phyloP scores from a whole-genome alignment of 2,888 invertebrate species.

The Cryptocheilus praepositus region DNA sequence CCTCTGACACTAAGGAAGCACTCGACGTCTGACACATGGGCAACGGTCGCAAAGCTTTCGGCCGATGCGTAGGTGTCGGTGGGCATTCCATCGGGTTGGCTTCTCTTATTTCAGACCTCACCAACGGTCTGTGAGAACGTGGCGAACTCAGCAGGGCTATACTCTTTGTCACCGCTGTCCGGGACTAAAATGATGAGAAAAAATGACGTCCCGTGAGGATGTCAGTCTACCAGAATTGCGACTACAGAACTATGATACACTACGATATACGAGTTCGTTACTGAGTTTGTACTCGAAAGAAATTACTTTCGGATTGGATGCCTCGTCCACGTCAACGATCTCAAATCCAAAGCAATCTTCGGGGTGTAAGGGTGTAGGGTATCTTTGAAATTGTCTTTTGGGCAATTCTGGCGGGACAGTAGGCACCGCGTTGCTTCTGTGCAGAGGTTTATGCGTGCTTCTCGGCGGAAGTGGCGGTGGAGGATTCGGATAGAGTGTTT shows the following conservation, averaged over 20 bases:
- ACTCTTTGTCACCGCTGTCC: conserved; percentile 71
- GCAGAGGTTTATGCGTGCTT: conserved; percentile 84
- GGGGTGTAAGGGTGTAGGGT: conserved; percentile 78
- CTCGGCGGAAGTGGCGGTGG: conserved; percentile 83
- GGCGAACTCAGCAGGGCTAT: conserved; percentile 77
- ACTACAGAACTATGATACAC: too few relatives aligned
- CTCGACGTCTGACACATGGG: conserved; percentile 71
- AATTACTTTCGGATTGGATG: conserved; percentile 66
- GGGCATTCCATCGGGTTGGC: conserved; percentile 82
- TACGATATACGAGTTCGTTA: too few relatives aligned
- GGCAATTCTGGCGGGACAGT: conserved; percentile 82
- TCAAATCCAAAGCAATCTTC: conserved; percentile 91
- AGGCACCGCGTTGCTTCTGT: conserved; percentile 79
- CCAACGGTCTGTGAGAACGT: conserved; percentile 71
- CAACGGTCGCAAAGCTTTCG: conserved; percentile 80
- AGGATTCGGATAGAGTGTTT: conserved; percentile 67
- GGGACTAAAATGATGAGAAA: conserved; percentile 53
- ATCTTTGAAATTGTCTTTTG: conserved; percentile 82
- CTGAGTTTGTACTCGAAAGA: neutral
- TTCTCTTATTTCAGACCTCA: conserved; percentile 60
- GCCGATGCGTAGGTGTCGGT: conserved; percentile 92
- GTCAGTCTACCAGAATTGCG: neutral
- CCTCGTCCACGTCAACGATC: conserved; percentile 88
- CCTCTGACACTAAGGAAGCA: conserved; percentile 77
- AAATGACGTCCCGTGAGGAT: neutral